Conservation (phyloP, 2,113 vertebrate species). For the Takifugu bimaculatus region DNA sequence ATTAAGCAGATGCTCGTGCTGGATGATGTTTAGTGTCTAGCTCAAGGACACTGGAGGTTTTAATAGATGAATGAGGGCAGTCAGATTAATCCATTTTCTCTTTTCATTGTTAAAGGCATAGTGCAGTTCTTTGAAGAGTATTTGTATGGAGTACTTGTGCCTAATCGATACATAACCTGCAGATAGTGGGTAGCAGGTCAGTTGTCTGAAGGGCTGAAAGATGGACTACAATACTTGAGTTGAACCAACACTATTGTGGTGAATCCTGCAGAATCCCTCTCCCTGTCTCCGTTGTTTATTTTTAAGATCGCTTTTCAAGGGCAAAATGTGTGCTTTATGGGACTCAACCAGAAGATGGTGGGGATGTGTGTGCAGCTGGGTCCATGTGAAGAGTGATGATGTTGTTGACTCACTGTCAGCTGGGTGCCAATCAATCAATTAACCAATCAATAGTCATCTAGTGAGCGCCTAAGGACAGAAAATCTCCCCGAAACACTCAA, state of each 20-base stretch:
- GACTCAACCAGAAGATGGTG: neutral
- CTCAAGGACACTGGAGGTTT: conserved; percentile 57
- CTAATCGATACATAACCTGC: no score
- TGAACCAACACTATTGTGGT: no score
- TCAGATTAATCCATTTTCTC: conserved; percentile 10
- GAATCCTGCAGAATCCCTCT: no score
- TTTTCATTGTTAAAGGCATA: conserved; percentile 22
- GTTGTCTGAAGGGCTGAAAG: no score
- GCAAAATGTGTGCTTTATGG: neutral
- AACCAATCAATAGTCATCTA: conserved; percentile 73
- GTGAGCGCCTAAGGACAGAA: conserved; percentile 55
- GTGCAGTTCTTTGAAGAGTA: neutral
- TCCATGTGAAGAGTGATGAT: conserved; percentile 60
- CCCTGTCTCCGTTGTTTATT: no score
- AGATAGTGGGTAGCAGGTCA: no score
- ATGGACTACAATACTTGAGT: neutral
- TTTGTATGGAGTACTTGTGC: neutral
- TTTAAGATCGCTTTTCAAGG: no score
- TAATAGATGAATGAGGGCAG: conserved; percentile 17
- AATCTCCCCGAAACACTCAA: conserved; percentile 62
- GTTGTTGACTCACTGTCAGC: conserved; percentile 61
- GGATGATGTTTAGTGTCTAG: conserved; percentile 40
- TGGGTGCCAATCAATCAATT: conserved; percentile 72
- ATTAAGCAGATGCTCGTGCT: conserved; percentile 68
- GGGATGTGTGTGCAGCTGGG: conserved; percentile 6